Conservation (phyloP, 2,797 vertebrate species). For the Lophius americanus region DNA sequence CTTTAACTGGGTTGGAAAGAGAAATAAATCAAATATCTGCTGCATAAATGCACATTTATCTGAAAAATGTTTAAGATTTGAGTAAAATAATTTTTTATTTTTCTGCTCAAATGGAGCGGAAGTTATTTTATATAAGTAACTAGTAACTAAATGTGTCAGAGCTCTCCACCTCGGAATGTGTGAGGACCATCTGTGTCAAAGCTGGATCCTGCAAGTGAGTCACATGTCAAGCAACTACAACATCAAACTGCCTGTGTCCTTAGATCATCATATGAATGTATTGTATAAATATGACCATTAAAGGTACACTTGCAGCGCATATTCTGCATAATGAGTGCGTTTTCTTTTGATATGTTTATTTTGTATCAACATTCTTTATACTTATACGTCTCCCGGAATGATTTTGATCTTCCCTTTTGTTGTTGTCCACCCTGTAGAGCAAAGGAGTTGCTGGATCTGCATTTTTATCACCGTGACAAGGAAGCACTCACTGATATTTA, state of each 20-base stretch:
- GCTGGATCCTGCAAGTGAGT: constrained; percentile 66
- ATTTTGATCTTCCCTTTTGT: background rate
- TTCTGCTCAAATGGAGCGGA: too few relatives aligned
- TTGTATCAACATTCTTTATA: background rate
- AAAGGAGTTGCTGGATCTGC: constrained; percentile 26
- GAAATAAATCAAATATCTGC: too few relatives aligned
- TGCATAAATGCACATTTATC: too few relatives aligned
- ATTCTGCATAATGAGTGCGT: background rate
- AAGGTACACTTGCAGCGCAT: background rate
- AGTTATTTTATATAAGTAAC: too few relatives aligned
- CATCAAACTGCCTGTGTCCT: background rate
- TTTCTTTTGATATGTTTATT: background rate
- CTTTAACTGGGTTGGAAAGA: too few relatives aligned
- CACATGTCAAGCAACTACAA: too few relatives aligned
- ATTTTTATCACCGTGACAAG: background rate
- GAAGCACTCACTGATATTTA: accelerated
- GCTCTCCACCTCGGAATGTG: constrained; percentile 52
- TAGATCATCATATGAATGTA: background rate
- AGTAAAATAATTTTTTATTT: too few relatives aligned
- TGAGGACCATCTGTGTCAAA: constrained; percentile 67
- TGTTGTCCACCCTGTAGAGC: constrained; percentile 43
- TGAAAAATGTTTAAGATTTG: too few relatives aligned
- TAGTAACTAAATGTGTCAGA: constrained; percentile 9
- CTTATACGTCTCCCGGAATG: background rate
- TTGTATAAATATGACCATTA: background rate